A percentile compares a stretch with the other conserved stretches of the same genome.
Conservation (phyloP, 2,888 invertebrate species). For the Drosophila kanekoi region DNA sequence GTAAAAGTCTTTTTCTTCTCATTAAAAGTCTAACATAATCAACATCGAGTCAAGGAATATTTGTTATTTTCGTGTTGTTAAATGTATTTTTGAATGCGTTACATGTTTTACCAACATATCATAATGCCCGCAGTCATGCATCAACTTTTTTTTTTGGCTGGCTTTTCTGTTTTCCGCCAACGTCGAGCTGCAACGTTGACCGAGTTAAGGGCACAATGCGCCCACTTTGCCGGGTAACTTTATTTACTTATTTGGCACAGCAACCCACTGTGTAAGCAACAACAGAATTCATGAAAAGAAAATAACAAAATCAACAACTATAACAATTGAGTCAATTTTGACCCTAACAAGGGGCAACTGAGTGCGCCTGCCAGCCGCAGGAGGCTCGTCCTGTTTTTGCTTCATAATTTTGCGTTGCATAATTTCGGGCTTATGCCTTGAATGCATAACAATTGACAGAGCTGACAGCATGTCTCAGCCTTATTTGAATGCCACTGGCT, state of each 20-base stretch:
- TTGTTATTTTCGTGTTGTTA: no score
- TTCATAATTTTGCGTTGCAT: slow-evolving; percentile 46
- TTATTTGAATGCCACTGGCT: slow-evolving; percentile 35
- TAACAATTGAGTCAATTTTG: slow-evolving; percentile 42
- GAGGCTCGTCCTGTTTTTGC: slow-evolving; percentile 28
- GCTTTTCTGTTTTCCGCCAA: slow-evolving; percentile 37
- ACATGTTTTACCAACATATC: background rate
- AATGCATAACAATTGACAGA: slow-evolving; percentile 37
- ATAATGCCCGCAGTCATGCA: slow-evolving; percentile 59
- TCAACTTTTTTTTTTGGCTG: slow-evolving; percentile 52
- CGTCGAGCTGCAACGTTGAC: slow-evolving; percentile 42
- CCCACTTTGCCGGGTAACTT: slow-evolving; percentile 44
- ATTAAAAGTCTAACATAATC: no score
- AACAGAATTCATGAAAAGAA: slow-evolving; percentile 2
- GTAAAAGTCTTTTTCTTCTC: no score
- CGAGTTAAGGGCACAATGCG: slow-evolving; percentile 48
- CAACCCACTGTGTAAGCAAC: slow-evolving; percentile 24
- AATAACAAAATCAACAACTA: slow-evolving; percentile 12
- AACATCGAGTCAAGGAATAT: no score
- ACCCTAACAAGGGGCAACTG: slow-evolving; percentile 40
- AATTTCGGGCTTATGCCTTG: slow-evolving; percentile 42
- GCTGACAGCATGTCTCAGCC: slow-evolving; percentile 1
- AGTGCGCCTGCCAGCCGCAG: slow-evolving; percentile 27
- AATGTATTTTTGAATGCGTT: no score
- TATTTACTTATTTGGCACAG: slow-evolving; percentile 51